A percentile compares a stretch with the other conserved stretches of the same genome.
These are phyloP conservation scores for Dipodomys stephensi DNA, from an alignment of 2,113 vertebrate genomes.

Conservation along the genomic window DNA sequence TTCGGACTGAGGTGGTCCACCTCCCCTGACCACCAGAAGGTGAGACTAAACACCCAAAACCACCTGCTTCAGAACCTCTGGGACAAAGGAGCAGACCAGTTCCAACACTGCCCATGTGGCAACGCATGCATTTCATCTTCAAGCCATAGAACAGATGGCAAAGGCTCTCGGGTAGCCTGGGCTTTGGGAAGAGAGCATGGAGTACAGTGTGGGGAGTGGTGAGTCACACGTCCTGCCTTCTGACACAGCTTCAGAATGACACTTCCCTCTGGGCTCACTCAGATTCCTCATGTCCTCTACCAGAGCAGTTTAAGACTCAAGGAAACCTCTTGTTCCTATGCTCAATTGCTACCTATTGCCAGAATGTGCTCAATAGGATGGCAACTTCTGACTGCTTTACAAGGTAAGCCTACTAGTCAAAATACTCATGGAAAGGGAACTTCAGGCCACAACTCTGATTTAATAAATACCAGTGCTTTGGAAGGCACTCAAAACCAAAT, in stretches of 20 bases:
- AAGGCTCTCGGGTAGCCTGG: background rate
- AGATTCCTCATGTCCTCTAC: background rate
- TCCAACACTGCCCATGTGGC: background rate
- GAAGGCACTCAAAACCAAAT: background rate
- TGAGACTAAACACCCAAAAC: background rate
- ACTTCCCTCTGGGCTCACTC: background rate
- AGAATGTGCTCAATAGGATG: background rate
- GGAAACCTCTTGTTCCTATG: background rate
- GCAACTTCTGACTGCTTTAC: background rate
- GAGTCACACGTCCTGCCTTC: background rate
- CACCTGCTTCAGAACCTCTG: background rate
- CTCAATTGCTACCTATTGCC: background rate
- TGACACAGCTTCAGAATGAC: background rate
- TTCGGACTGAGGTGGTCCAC: no score
- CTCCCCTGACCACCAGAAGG: background rate
- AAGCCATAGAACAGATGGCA: background rate
- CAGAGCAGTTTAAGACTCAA: background rate
- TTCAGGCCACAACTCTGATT: fast-evolving
- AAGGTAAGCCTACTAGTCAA: background rate
- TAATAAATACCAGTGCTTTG: background rate
- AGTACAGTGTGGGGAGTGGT: background rate
- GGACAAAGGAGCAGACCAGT: background rate
- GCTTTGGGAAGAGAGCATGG: background rate
- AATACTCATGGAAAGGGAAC: background rate
- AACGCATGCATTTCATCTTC: no score